These are phyloP conservation scores for Chaetura pelagica DNA, from an alignment of 2,113 vertebrate genomes.

Conservation along the genomic window DNA sequence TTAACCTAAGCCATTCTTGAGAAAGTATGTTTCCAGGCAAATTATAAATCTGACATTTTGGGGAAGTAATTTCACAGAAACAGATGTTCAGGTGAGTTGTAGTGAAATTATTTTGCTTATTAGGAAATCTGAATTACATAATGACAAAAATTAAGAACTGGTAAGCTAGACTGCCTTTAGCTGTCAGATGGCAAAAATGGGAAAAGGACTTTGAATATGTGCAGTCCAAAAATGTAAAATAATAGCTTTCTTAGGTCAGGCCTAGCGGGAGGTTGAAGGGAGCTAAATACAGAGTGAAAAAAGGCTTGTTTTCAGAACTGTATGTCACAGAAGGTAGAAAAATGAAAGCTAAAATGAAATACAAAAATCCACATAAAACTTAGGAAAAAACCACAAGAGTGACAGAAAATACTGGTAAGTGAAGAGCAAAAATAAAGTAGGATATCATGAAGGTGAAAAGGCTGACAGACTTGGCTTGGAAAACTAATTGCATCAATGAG, in stretches of 20 bases:
- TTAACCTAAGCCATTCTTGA: background rate
- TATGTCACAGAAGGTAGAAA: background rate
- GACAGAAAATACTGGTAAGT: background rate
- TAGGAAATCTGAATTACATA: background rate
- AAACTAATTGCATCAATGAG: background rate
- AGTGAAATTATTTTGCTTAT: background rate
- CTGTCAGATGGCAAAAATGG: background rate
- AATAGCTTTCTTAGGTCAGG: background rate
- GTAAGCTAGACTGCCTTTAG: background rate
- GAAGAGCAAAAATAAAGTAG: background rate
- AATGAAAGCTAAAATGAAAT: background rate
- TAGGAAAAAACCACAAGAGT: background rate
- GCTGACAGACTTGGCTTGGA: background rate
- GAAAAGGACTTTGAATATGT: background rate
- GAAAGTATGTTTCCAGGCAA: background rate
- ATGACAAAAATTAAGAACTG: background rate
- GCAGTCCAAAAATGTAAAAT: background rate
- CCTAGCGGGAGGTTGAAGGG: fast-evolving
- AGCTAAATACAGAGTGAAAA: background rate
- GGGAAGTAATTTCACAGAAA: background rate
- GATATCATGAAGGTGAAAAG: background rate
- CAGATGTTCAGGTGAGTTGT: background rate
- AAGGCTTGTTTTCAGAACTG: background rate
- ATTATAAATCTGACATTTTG: background rate
- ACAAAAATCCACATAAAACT: background rate